Evolutionary conservation across 2,113 vertebrate genomes (phyloP), one percentile per base, ranked within the genome.

Genomic region (Ptychochromis oligacanthus): DNA sequence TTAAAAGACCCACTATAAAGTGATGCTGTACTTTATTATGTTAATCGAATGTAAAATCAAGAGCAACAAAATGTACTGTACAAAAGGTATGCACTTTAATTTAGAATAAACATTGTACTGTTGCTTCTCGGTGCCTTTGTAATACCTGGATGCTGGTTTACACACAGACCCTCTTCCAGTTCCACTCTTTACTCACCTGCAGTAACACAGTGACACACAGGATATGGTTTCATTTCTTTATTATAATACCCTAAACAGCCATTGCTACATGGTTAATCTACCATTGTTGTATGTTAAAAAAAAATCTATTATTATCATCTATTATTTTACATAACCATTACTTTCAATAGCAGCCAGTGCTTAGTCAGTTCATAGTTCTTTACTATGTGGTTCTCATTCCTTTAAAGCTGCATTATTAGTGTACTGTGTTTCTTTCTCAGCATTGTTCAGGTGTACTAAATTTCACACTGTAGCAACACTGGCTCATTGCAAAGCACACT

Each of bases 61-160:
- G 57, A 62, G 15, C 22, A 31, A 17, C 34, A 79, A 22, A 79
- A 38, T 80, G n/a, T 86, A 74, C 9, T 88, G 55, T 87, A 56
- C 6, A 1, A 26, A 79, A 49, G 11, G 24, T 75, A 15, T 92
- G 80, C 76, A 92, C 88, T 88, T 83, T 88, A 31, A 88, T 87
- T 7, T 43, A 58, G 6, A 90, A 90, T 93, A 93, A 93, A 93
- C 67, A 70, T 55, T 79, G 13, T 76, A 65, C 76, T 83, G 55
- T 67, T 82, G 57, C 75, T 64, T 57, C 38, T 79, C 15, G 17
- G 74, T 24, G 56, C 6, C 18, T 59, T 40, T 77, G 49, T 77
- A 20, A 22, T 36, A n/a, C 22, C 17, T 62, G 10, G 10, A 2
- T 17, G 4, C 18, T 49, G 40, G 15, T 52, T 54, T 52, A 76